Conservation (phyloP, 2,797 vertebrate genomes). For the Sebastes hopkinsi region DNA sequence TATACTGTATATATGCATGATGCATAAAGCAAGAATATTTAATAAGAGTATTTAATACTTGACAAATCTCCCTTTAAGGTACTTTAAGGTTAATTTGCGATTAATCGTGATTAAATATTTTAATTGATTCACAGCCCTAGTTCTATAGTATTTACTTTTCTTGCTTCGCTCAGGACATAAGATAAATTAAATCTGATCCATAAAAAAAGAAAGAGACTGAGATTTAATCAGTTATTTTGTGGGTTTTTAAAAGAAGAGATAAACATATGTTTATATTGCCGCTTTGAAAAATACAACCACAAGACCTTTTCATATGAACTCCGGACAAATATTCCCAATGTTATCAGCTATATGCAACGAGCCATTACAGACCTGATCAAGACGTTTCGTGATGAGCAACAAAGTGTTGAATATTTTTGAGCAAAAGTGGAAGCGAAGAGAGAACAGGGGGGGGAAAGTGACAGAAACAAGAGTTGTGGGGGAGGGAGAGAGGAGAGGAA, state of each 20-base stretch:
- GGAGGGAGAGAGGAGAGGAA: not conserved
- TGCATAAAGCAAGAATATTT: too few species aligned
- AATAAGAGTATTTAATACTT: too few species aligned
- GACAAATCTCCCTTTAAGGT: too few species aligned
- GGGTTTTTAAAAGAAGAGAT: too few species aligned
- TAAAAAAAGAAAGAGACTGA: not conserved
- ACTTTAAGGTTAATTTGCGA: too few species aligned
- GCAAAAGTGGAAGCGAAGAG: conserved; percentile 30
- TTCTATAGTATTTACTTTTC: not conserved
- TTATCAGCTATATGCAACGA: not conserved
- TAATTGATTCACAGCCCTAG: too few species aligned
- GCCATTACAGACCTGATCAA: conserved; percentile 8
- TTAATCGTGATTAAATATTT: too few species aligned
- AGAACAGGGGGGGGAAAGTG: conserved; percentile 25
- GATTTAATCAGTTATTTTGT: not conserved
- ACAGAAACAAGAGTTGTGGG: conserved; percentile 44
- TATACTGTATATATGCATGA: too few species aligned
- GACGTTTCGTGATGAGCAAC: conserved; percentile 15
- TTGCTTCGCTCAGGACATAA: not conserved
- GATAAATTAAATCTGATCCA: not conserved
- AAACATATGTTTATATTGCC: not conserved
- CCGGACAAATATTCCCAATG: not conserved
- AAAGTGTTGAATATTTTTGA: conserved; percentile 38
- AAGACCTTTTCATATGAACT: not conserved
- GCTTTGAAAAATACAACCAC: not conserved